phyloP scores from a whole-genome alignment of 1,140 invertebrate species.

The Cotesia glomerata region DNA sequence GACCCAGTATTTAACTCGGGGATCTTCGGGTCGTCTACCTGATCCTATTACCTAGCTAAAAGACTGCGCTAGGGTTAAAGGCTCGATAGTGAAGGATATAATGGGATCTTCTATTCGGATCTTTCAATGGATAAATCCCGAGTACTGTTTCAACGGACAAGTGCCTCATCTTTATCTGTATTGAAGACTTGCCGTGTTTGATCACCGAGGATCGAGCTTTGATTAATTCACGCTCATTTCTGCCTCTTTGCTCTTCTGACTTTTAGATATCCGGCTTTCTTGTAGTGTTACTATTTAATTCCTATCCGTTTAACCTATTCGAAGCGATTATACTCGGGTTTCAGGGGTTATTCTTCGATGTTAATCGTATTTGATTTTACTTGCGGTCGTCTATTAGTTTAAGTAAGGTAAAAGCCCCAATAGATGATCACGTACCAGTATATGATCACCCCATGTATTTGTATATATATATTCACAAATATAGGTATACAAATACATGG shows the following conservation, averaged over 20 bases:
- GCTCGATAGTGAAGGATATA: not conserved
- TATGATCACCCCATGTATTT: too few relatives aligned
- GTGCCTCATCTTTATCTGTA: conserved; percentile 5
- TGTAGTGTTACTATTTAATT: too few relatives aligned
- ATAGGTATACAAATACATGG: too few relatives aligned
- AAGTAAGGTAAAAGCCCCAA: too few relatives aligned
- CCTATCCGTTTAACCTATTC: too few relatives aligned
- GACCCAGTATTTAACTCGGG: conserved; percentile 34
- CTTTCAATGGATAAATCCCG: not conserved
- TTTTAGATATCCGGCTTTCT: too few relatives aligned
- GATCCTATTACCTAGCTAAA: conserved; percentile 41
- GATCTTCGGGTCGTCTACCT: conserved; percentile 13
- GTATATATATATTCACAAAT: too few relatives aligned
- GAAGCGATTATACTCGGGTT: too few relatives aligned
- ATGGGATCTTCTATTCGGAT: not conserved
- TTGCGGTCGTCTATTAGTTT: too few relatives aligned
- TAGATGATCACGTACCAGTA: too few relatives aligned
- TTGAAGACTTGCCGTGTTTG: not conserved
- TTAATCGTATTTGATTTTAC: too few relatives aligned
- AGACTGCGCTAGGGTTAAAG: conserved; percentile 14
- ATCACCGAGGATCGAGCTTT: not conserved
- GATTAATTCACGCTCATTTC: not conserved
- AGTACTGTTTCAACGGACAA: not conserved
- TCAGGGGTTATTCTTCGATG: too few relatives aligned
- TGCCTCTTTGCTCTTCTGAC: not conserved